Evolutionary conservation across 2,113 vertebrate genomes (phyloP).

Genomic region (Himantopus leucocephalus): DNA sequence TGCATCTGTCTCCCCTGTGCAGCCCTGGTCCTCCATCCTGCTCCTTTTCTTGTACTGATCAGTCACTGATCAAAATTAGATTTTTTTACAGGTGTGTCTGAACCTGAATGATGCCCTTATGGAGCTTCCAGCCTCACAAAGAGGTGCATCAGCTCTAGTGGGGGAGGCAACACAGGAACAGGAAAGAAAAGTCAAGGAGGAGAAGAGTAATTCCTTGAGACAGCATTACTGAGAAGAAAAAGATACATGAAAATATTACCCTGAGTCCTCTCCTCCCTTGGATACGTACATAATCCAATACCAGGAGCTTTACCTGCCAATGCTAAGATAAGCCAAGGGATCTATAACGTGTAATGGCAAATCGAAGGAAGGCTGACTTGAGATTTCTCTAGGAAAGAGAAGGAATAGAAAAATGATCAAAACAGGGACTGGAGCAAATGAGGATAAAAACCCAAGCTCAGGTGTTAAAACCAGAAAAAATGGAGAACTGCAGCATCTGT

Average conservation of each 20-base stretch:
- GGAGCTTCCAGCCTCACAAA: neutral
- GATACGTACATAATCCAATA: neutral
- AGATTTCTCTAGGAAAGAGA: neutral
- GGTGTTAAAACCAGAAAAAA: neutral
- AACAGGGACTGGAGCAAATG: neutral
- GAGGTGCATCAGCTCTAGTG: neutral
- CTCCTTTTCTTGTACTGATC: neutral
- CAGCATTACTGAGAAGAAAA: neutral
- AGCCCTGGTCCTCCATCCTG: neutral
- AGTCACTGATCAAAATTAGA: neutral
- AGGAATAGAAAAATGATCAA: neutral
- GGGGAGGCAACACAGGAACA: neutral
- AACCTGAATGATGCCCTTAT: neutral
- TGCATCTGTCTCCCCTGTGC: neutral
- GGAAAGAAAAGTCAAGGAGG: neutral
- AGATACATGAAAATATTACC: neutral
- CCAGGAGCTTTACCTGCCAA: neutral
- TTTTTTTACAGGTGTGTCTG: neutral
- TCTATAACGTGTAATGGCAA: neutral
- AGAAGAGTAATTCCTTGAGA: neutral
- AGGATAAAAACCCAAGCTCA: neutral
- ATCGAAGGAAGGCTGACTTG: neutral
- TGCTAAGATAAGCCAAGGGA: neutral
- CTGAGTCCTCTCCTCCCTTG: neutral
- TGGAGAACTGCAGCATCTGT: neutral